Evolutionary conservation across 2,113 vertebrate genomes (phyloP), one percentile per base, ranked within the genome.

Genomic region (Pelvicachromis taeniatus): DNA sequence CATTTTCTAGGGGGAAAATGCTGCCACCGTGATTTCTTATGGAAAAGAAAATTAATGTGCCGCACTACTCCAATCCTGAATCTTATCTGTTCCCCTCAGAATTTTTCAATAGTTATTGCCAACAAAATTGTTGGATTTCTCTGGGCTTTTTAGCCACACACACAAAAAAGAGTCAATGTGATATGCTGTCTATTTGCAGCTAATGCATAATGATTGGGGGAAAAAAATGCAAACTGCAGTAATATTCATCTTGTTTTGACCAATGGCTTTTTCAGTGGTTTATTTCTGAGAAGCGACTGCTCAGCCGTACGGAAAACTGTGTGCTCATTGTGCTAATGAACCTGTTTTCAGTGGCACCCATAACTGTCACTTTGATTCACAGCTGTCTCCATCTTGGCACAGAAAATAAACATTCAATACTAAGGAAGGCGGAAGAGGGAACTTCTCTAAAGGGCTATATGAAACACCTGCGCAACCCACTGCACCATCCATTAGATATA

Each of bases 21-120:
- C 93, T 92, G 87, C 90, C 84, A 79, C 87, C 63, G 26, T 84
- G 85, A 91, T 88, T 92, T 93, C 81, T 91, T 80, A 86, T 85
- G 79, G 89, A 88, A 90, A 84, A 89, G 87, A 86, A 94, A 91
- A 94, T 89, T 54, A 93, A 94, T 94, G 91, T 90, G 83, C 52
- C 3, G 19, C 12, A 9, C 45, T 23, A 13, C 88, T 90, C 84
- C 82, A 84, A 88, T 89, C 78, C 90, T 83, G 86, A 93, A 90
- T 93, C 91, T 87, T 87, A 94, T 93, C 92, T 88, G 89, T 91
- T 91, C 80, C 78, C 81, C 78, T 88, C 82, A 55, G 89, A 91
- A 88, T 89, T 85, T 85, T 81, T 90, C 85, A 86, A 82, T 65
- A 84, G 79, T 88, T 90, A 78, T 83, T 91, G 85, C 78, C 63